phyloP scores from a whole-genome alignment of 2,888 invertebrate species.

The Cataglyphis livida region DNA sequence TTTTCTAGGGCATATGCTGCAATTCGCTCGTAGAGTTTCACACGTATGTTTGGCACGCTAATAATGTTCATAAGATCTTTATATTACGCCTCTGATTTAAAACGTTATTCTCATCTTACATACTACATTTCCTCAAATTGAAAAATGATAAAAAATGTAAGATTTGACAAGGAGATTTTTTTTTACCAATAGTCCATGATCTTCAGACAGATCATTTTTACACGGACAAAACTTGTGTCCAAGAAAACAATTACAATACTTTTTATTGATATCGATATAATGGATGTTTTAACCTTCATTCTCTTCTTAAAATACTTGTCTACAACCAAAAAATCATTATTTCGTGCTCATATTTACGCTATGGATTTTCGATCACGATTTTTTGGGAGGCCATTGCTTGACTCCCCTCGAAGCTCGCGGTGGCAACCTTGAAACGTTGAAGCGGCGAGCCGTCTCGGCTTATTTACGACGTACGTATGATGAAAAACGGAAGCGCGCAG shows the following conservation, averaged over 20 bases:
- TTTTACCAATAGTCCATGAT: not conserved
- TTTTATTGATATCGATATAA: not conserved
- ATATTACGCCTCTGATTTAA: not conserved
- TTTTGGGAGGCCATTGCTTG: not conserved
- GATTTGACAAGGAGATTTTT: not conserved
- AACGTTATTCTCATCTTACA: not conserved
- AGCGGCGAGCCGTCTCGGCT: slow-evolving; percentile 43
- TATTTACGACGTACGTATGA: slow-evolving; percentile 75
- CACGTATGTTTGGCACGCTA: slow-evolving; percentile 38
- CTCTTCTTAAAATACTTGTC: not conserved
- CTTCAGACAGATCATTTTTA: not conserved
- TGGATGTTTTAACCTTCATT: not conserved
- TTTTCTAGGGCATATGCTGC: slow-evolving; percentile 72
- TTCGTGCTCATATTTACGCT: not conserved
- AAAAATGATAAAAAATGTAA: not conserved
- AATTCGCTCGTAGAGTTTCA: slow-evolving; percentile 46
- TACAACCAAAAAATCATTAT: not conserved
- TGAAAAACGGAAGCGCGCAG: slow-evolving; percentile 80
- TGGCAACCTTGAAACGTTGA: slow-evolving; percentile 62
- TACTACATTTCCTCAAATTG: not conserved
- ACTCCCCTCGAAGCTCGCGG: slow-evolving; percentile 36
- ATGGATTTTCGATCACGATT: not conserved
- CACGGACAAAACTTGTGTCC: not conserved
- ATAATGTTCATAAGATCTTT: slow-evolving; percentile 19
- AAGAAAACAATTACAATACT: not conserved